Percentiles rank a stretch among this genome's conserved stretches.
These are phyloP conservation scores for Barbus barbus DNA, from an alignment of 2,113 vertebrate species.

Conservation along the genomic window DNA sequence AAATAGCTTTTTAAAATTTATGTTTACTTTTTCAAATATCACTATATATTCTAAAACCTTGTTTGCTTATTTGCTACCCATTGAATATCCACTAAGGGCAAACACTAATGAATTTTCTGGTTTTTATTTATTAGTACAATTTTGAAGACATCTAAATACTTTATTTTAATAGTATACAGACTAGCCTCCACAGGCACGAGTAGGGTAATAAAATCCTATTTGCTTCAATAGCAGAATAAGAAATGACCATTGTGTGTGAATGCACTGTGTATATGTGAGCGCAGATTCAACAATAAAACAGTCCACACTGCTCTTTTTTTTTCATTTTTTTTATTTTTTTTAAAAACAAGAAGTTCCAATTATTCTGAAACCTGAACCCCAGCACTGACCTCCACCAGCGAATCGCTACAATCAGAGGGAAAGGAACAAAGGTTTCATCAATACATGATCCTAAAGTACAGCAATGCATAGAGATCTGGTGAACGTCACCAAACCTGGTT, in stretches of 20 bases:
- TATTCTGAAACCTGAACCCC: slow-evolving; percentile 67
- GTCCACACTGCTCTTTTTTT: slow-evolving; percentile 61
- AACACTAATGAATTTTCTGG: not conserved
- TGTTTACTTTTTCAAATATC: not conserved
- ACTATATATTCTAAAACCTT: not conserved
- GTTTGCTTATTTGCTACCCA: not conserved
- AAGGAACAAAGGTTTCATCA: slow-evolving; percentile 68
- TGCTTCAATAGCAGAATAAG: not conserved
- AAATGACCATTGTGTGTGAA: not conserved
- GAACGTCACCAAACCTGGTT: slow-evolving; percentile 71
- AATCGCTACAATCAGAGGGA: slow-evolving; percentile 68
- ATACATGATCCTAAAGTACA: slow-evolving; percentile 79
- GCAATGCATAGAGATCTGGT: slow-evolving; percentile 79
- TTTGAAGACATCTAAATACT: not conserved
- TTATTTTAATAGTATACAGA: not conserved
- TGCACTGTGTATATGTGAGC: not conserved
- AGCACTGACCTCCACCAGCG: slow-evolving; percentile 62
- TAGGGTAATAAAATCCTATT: not conserved
- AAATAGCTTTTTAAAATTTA: not conserved
- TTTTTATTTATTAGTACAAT: no score
- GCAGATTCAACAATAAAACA: slow-evolving; percentile 9
- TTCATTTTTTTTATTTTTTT: slow-evolving; percentile 52
- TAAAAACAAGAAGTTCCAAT: slow-evolving; percentile 71
- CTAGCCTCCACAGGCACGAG: not conserved
- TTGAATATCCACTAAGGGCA: not conserved